These are phyloP conservation scores for Gymnopithys bicolor DNA, from an alignment of 2,797 vertebrate genomes.

Conservation along the genomic window DNA sequence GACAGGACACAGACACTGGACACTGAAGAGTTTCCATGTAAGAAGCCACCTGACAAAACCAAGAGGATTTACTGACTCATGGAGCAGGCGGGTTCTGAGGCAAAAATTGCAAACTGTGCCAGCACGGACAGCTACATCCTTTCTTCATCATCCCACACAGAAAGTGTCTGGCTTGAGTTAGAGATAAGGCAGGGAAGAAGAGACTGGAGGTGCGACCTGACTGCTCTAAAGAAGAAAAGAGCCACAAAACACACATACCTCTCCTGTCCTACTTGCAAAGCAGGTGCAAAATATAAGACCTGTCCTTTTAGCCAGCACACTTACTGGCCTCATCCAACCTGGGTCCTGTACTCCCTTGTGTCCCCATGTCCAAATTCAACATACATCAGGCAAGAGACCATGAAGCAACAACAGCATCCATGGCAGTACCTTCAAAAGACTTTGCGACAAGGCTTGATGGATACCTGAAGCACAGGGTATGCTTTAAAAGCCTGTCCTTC, in stretches of 20 bases:
- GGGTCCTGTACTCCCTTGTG: not conserved
- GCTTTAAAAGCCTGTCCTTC: not conserved
- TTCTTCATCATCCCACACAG: not conserved
- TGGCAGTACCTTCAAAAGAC: not conserved
- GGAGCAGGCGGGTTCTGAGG: not conserved
- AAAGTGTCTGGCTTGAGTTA: not conserved
- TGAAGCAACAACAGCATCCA: not conserved
- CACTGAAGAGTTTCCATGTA: not conserved
- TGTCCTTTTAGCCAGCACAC: not conserved
- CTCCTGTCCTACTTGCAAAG: not conserved
- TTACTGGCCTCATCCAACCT: accelerated
- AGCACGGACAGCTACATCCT: not conserved
- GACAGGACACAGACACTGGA: constrained; percentile 1
- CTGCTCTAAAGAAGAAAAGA: not conserved
- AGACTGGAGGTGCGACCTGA: not conserved
- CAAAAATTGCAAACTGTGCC: not conserved
- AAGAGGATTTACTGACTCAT: constrained; percentile 34
- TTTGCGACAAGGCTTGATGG: not conserved
- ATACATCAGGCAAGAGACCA: not conserved
- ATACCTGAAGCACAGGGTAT: not conserved
- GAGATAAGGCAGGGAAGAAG: not conserved
- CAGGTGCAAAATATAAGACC: not conserved
- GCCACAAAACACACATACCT: not conserved
- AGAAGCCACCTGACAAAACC: constrained; percentile 26
- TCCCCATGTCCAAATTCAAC: not conserved